phyloP scores from a whole-genome alignment of 2,113 vertebrate genomes.

The Trogon surrucura region DNA sequence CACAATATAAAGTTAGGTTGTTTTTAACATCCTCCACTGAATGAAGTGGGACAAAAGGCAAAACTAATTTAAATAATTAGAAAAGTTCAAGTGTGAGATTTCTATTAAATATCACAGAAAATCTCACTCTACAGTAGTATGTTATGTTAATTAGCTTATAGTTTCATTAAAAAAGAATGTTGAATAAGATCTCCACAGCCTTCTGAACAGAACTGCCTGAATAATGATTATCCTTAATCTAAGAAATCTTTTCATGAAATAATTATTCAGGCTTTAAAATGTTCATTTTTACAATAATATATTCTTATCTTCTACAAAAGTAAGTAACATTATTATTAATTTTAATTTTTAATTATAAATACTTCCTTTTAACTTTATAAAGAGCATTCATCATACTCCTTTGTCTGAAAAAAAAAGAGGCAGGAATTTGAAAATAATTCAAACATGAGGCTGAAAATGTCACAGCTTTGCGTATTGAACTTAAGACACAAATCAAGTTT shows the following conservation, averaged over 20 bases:
- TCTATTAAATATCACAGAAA: conserved; percentile 27
- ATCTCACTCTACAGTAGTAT: background rate
- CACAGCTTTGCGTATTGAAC: background rate
- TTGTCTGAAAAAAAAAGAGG: background rate
- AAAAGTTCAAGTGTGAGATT: conserved; percentile 16
- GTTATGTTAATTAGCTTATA: conserved; percentile 7
- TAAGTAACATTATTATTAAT: background rate
- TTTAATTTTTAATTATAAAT: background rate
- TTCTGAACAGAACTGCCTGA: background rate
- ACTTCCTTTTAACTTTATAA: background rate
- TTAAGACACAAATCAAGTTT: background rate
- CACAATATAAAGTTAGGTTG: background rate
- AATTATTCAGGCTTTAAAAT: background rate
- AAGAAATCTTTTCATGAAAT: background rate
- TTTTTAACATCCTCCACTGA: background rate
- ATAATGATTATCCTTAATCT: background rate
- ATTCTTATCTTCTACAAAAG: background rate
- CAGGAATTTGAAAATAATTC: background rate
- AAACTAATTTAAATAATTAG: conserved; percentile 39
- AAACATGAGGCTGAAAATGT: background rate
- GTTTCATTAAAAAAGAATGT: background rate
- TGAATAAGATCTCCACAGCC: background rate
- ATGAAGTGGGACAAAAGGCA: background rate
- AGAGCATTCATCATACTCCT: background rate
- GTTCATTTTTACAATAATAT: background rate